Evolutionary conservation across 64 coral and sea anemone genomes (phyloP).

Genomic region (Astreopora myriophthalma): DNA sequence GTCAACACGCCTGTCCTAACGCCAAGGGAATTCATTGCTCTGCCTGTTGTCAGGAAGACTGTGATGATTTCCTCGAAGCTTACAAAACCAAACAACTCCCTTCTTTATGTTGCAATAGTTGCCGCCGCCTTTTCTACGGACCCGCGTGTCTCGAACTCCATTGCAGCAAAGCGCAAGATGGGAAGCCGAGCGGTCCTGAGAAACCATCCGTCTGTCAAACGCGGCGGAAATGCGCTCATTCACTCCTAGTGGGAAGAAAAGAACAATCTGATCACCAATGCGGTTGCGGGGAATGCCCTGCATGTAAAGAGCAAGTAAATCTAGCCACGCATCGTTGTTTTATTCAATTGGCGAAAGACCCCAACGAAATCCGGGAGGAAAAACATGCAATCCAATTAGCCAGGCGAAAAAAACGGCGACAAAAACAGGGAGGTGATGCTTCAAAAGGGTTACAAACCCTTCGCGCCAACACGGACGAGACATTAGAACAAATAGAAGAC

Average conservation of each 20-base stretch:
- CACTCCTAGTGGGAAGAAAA: not conserved
- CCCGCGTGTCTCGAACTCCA: not conserved
- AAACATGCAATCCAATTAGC: not conserved
- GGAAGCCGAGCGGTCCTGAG: not conserved
- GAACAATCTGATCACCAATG: not conserved
- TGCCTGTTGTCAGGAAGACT: not conserved
- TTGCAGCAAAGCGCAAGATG: not conserved
- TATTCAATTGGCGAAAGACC: not conserved
- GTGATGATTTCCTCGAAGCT: not conserved
- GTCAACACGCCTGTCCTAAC: not conserved
- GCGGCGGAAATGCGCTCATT: not conserved
- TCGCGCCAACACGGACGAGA: not conserved
- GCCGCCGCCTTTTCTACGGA: not conserved
- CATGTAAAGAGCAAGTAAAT: conserved; percentile 21
- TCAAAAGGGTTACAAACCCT: not conserved
- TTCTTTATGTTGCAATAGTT: too few relatives aligned
- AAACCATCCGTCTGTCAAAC: not conserved
- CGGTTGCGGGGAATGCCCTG: not conserved
- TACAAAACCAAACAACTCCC: too few relatives aligned
- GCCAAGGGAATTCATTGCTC: not conserved
- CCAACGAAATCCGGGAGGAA: not conserved
- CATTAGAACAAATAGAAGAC: not conserved
- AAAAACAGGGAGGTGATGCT: not conserved
- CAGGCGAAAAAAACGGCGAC: not conserved
- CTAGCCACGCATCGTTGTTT: conserved; percentile 17